Percentiles rank a stretch among this genome's conserved stretches.
phyloP scores from a whole-genome alignment of 2,797 vertebrate genomes.

The Knipowitschia caucasica region DNA sequence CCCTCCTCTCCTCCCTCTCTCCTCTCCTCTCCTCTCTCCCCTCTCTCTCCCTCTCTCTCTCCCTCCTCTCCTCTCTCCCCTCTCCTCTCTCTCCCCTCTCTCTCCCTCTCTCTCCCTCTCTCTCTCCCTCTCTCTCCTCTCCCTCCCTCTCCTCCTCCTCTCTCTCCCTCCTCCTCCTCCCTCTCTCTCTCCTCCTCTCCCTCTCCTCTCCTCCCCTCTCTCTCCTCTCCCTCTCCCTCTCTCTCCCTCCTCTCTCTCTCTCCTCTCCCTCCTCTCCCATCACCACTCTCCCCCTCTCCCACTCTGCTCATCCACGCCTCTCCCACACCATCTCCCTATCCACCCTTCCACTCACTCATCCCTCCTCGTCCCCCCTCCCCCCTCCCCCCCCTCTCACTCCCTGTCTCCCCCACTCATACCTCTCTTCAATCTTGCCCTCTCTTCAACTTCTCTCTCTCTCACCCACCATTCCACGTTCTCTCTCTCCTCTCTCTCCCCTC shows the following conservation, averaged over 20 bases:
- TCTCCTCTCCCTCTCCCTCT: neutral
- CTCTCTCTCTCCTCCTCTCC: constrained; percentile 37
- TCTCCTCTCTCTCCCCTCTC: neutral
- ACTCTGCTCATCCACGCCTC: neutral
- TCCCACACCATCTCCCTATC: too few relatives aligned
- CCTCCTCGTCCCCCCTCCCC: neutral
- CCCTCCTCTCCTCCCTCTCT: neutral
- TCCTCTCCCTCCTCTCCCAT: neutral
- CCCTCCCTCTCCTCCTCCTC: constrained; percentile 60
- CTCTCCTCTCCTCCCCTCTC: neutral
- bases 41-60: neutral
- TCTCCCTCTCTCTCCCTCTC: neutral
- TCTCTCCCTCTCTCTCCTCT: constrained; percentile 19
- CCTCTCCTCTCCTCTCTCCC: too few relatives aligned
- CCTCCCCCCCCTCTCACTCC: neutral
- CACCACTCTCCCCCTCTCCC: neutral
- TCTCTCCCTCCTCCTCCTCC: constrained; percentile 44
- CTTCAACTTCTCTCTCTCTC: neutral
- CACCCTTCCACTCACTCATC: neutral
- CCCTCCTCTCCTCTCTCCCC: neutral
- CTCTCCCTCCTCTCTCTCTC: neutral
- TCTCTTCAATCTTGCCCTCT: neutral
- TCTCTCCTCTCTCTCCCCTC: neutral
- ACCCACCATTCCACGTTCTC: neutral
- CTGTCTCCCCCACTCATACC: neutral